Percentiles rank a stretch among this genome's conserved stretches.
Evolutionary conservation across 1,140 invertebrate genomes (phyloP).

Genomic region (Penaeus chinensis): DNA sequence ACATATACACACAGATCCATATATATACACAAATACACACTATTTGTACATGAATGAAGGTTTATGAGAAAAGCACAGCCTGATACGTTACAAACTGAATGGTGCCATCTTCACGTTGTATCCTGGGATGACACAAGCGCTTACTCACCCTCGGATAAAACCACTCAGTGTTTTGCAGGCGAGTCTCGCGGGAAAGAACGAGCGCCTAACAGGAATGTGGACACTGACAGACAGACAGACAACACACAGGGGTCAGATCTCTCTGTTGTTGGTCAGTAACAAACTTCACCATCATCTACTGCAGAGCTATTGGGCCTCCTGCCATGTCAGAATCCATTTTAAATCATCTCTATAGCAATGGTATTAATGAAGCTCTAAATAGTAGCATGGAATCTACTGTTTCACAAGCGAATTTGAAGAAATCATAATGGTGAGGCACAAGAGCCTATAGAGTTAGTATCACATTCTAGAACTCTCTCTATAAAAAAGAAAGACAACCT

Average conservation of each 20-base stretch:
- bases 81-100: constrained; percentile 52
- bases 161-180: constrained; percentile 63
- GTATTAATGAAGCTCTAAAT: constrained; percentile 26
- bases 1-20: too few species aligned
- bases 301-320: constrained; percentile 55
- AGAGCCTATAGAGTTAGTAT: constrained; percentile 25
- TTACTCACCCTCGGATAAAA: constrained; percentile 64
- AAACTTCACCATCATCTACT: constrained; percentile 59
- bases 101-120: constrained; percentile 48
- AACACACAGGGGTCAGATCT: constrained; percentile 60
- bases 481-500: constrained; percentile 18
- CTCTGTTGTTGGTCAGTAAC: constrained; percentile 54
- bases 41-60: too few species aligned
- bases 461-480: constrained; percentile 34
- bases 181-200: constrained; percentile 61
- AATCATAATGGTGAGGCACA: constrained; percentile 33
- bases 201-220: constrained; percentile 63
- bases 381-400: constrained; percentile 44
- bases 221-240: constrained; percentile 63
- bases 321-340: constrained; percentile 47
- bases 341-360: constrained; percentile 43
- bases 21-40: too few species aligned
- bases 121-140: constrained; percentile 56
- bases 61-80: constrained; percentile 21
- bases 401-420: constrained; percentile 37